Conservation (phyloP, 2,113 vertebrate species). For the Heptranchias perlo region DNA sequence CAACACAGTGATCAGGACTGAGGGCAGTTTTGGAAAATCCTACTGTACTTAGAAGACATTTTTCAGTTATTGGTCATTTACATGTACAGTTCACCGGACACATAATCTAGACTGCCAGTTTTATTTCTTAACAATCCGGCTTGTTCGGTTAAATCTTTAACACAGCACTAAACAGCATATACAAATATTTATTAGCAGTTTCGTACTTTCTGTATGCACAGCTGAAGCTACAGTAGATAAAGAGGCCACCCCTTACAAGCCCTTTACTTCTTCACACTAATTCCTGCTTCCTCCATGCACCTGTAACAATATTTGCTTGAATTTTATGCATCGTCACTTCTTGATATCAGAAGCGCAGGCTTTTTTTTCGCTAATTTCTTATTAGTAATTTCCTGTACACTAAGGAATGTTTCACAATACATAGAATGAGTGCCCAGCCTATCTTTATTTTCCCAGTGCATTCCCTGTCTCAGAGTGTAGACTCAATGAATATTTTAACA, state of each 20-base stretch:
- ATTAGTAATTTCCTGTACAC: not conserved
- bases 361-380: not conserved
- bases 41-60: not conserved
- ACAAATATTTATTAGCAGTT: not conserved
- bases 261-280: not conserved
- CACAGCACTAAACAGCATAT: not conserved
- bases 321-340: not conserved
- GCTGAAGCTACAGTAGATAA: slow-evolving; percentile 18
- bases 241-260: not conserved
- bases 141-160: slow-evolving; percentile 13
- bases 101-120: not conserved
- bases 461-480: not conserved
- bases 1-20: not conserved
- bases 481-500: not conserved
- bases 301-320: slow-evolving; percentile 5
- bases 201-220: not conserved
- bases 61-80: not conserved
- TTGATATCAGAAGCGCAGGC: not conserved
- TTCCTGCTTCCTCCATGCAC: not conserved
- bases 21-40: not conserved
- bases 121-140: not conserved
- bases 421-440: not conserved
- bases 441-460: not conserved
- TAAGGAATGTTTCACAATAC: not conserved
- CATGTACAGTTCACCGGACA: not conserved